Percentiles rank a stretch among this genome's conserved stretches.
phyloP scores from a whole-genome alignment of 2,888 invertebrate species.

The Drosophila buzzatii region DNA sequence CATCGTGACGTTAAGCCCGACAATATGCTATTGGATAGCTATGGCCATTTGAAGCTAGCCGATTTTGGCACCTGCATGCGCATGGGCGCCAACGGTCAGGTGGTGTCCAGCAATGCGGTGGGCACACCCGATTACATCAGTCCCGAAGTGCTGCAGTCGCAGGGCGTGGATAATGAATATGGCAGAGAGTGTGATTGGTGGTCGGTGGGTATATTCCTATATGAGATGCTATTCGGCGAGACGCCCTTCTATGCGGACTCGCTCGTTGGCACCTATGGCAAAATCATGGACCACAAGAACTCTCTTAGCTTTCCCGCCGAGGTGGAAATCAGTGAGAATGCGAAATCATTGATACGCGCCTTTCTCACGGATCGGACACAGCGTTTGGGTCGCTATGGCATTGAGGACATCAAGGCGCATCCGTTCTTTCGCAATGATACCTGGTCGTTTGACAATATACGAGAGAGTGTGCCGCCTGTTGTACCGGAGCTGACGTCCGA shows the following conservation, averaged over 20 bases:
- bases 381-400: slow-evolving; percentile 95
- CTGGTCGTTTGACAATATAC: slow-evolving; percentile 98
- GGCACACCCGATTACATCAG: slow-evolving; percentile 99
- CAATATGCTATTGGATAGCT: slow-evolving; percentile 97
- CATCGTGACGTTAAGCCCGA: slow-evolving; percentile 99
- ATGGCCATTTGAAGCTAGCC: slow-evolving; percentile 98
- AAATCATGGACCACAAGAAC: slow-evolving; percentile 99
- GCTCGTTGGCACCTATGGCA: slow-evolving; percentile 98
- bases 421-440: slow-evolving; percentile 98
- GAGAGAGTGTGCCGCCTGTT: slow-evolving; percentile 97
- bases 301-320: slow-evolving; percentile 98
- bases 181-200: slow-evolving; percentile 99
- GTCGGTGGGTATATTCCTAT: slow-evolving; percentile 99
- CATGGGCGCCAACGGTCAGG: slow-evolving; percentile 98
- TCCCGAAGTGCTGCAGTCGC: slow-evolving; percentile 98
- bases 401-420: slow-evolving; percentile 97
- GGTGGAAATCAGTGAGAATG: slow-evolving; percentile 95
- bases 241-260: slow-evolving; percentile 99
- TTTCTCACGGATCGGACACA: slow-evolving; percentile 96
- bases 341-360: slow-evolving; percentile 95
- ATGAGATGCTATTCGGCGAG: slow-evolving; percentile 99
- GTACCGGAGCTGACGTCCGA: slow-evolving; percentile 98
- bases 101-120: slow-evolving; percentile 98
- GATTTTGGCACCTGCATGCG: slow-evolving; percentile 99
- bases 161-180: slow-evolving; percentile 97